phyloP scores from a whole-genome alignment of 2,797 vertebrate species.

The Trichosurus vulpecula region DNA sequence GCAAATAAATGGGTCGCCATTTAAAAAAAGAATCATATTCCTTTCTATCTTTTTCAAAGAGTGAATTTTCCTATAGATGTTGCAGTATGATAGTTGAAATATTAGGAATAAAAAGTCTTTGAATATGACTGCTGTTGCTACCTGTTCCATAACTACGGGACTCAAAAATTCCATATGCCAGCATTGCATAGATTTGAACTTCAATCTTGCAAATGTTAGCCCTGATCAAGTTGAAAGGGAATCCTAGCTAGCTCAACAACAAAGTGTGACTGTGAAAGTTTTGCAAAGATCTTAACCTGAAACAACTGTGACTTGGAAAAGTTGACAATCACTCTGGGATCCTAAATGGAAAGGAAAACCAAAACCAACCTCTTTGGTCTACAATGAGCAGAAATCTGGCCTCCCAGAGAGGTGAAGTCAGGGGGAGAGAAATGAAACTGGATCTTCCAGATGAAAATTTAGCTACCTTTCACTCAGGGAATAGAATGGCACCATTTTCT shows the following conservation, averaged over 20 bases:
- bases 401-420: not conserved
- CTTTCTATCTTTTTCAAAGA: conserved; percentile 12
- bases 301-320: not conserved
- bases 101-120: not conserved
- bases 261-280: not conserved
- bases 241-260: not conserved
- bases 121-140: conserved; percentile 18
- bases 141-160: not conserved
- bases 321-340: not conserved
- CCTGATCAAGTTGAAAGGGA: not conserved
- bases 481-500: not conserved
- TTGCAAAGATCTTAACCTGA: not conserved
- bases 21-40: not conserved
- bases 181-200: not conserved
- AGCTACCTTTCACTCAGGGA: not conserved
- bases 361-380: not conserved
- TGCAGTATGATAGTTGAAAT: conserved; percentile 6
- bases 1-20: not conserved
- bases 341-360: not conserved
- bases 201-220: not conserved
- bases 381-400: not conserved
- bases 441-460: not conserved
- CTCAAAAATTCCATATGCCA: not conserved
- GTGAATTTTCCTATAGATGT: conserved; percentile 1
- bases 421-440: not conserved